Evolutionary conservation across 2,113 vertebrate species (phyloP), one percentile per base, ranked within the genome.

Genomic region (Burhinus oedicnemus): DNA sequence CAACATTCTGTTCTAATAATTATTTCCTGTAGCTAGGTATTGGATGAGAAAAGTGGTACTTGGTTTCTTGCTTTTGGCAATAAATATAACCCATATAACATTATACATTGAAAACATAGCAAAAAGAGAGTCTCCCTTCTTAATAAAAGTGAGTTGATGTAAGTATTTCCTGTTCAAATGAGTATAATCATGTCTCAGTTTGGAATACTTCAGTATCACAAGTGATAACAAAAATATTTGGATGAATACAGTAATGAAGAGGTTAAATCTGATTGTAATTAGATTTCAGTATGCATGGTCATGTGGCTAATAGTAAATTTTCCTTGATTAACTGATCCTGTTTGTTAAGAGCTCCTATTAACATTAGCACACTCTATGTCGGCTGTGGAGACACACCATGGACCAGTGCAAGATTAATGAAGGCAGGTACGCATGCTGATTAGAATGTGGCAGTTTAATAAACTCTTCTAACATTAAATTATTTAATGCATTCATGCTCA

Each of bases 401-500:
- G 99, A 98, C 98, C 98, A 98, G 98, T 97, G 98, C 98, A 99
- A 98, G 99, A 99, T 99, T 99, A 98, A 99, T 98, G 98, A 99
- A 99, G 98, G 98, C 98, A 98, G 98, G 98, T 98, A 97, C 97
- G 98, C 98, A 97, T 97, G 98, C 98, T 99, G 98, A 99, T 99
- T 98, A 99, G 98, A 99, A 98, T 98, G 98, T 98, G 98, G 98
- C 98, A 98, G 98, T 98, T 99, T 99, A 99, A 99, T 99, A 99
- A 99, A 98, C 98, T 98, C 98, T 98, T 98, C 97, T 98, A 97
- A 98, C 98, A 99, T 99, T 99, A 99, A 99, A 99, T 99, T 98
- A 99, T 98, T 98, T 99, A 99, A 99, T 99, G 99, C 98, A 99
- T 99, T 99, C 99, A 99, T 99, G 97, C 98, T 98, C 99, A 99